Percentiles rank a stretch among this genome's conserved stretches.
These are phyloP conservation scores for Carabus problematicus DNA, from an alignment of 2,888 invertebrate genomes.

Conservation along the genomic window DNA sequence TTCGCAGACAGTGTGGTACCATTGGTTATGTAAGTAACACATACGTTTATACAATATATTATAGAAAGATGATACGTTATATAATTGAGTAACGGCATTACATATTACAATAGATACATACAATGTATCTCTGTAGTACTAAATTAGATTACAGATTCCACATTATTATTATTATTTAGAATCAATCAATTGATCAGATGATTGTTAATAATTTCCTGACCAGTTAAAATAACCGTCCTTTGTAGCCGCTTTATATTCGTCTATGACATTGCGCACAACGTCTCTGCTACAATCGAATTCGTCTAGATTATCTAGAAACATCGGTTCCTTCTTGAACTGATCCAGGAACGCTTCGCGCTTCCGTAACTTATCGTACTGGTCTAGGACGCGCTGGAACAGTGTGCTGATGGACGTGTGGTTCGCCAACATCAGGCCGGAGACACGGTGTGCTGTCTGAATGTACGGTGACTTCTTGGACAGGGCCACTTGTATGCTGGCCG, in stretches of 20 bases:
- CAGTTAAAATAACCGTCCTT: constrained; percentile 78
- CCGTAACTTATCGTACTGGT: constrained; percentile 93
- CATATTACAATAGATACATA: too few relatives aligned
- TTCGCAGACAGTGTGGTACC: constrained; percentile 90
- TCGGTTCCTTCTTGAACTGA: constrained; percentile 93
- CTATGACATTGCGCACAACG: constrained; percentile 89
- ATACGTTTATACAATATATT: too few relatives aligned
- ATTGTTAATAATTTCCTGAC: not conserved
- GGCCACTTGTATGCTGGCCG: constrained; percentile 96
- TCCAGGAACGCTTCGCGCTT: constrained; percentile 97
- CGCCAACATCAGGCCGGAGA: constrained; percentile 96
- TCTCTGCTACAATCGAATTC: constrained; percentile 91
- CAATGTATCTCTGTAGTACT: too few relatives aligned
- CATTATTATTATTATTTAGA: too few relatives aligned
- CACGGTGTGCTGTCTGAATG: constrained; percentile 91
- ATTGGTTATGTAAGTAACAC: constrained; percentile 77
- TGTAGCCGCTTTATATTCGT: constrained; percentile 95
- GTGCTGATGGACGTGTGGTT: constrained; percentile 98
- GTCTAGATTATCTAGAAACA: constrained; percentile 89
- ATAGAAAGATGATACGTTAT: too few relatives aligned
- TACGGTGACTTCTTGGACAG: constrained; percentile 94
- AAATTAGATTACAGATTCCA: too few relatives aligned
- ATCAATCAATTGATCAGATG: too few relatives aligned
- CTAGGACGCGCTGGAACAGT: constrained; percentile 88
- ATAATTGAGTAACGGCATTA: too few relatives aligned